Evolutionary conservation across 2,113 vertebrate species (phyloP), one percentile per base, ranked within the genome.

Genomic region (Phodopus roborovskii): DNA sequence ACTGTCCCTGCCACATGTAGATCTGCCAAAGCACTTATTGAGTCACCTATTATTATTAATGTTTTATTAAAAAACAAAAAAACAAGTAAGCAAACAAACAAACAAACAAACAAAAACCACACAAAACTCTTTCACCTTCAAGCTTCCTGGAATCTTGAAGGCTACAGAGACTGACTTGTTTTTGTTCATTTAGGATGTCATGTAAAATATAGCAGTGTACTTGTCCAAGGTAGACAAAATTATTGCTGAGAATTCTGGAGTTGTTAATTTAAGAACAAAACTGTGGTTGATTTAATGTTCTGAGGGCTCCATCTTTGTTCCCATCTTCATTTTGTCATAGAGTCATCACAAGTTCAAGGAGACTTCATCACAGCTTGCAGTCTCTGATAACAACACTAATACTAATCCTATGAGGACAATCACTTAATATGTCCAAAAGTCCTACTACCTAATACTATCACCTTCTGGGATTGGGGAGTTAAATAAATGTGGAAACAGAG

Each of bases 1-100:
- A 1, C 42, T 53, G 1, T 17, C 7, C 3, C 16, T 19, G 17
- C 12, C 33, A 50, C 5, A 62, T 16, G 4, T 24, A 28, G 1
- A 22, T 1, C 39, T 71, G 1, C 16, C 30, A 81, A 92, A n/a
- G 4, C 17, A 26, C 11, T 19, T 26, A 56, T 33, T 39, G 3
- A 19, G 1, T 83, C 87, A 2, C 22, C 5, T 3, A 24, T 58
- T 36, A 2, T 20, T 39, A 45, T 6, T 39, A 33, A 9, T 33
- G 19, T 2, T 28, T 42, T 83, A 45, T 33, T 45, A 45, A 45
- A 45, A 45, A 45, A 45, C 45, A 45, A 45, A n/a, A n/a, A n/a
- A n/a, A n/a, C n/a, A n/a, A 45, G 45, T 6, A 45, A 45, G 45
- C 45, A 45, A 45, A 45, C 45, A 45, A 45, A n/a, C n/a, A n/a